Conservation (phyloP, 2,113 vertebrate species). For the Nematolebias whitei region DNA sequence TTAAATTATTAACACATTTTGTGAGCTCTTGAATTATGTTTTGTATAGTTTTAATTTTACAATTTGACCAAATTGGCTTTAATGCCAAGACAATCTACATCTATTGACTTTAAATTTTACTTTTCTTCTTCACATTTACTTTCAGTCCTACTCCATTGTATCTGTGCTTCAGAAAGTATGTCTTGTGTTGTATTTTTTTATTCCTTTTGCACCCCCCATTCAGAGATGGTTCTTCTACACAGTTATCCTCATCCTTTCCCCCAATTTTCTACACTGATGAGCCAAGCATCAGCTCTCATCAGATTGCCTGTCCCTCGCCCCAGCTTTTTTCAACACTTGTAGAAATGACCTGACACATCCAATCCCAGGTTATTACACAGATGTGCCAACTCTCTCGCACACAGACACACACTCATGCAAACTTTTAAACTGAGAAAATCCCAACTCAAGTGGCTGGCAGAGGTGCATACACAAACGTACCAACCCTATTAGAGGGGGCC, state of each 20-base stretch:
- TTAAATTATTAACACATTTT: no score
- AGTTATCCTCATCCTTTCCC: slow-evolving; percentile 6
- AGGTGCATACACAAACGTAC: slow-evolving; percentile 21
- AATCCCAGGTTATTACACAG: slow-evolving; percentile 81
- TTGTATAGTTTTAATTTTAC: no score
- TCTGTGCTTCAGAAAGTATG: no score
- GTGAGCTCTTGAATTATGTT: no score
- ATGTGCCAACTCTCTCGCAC: slow-evolving; percentile 63
- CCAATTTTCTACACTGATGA: slow-evolving; percentile 29
- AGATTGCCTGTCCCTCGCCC: slow-evolving; percentile 68
- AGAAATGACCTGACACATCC: slow-evolving; percentile 84
- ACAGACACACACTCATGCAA: slow-evolving; percentile 3
- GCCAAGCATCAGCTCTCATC: slow-evolving; percentile 54
- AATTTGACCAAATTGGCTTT: no score
- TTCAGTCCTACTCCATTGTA: rapidly evolving
- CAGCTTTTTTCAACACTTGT: slow-evolving; percentile 81
- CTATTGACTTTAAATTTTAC: no score
- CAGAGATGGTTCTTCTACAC: background rate
- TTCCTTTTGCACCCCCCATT: background rate
- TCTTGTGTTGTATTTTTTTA: background rate
- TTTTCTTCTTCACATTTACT: background rate
- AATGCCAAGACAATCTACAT: no score
- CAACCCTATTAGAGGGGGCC: slow-evolving; percentile 57
- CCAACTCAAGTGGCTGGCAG: slow-evolving; percentile 26
- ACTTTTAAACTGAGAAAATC: slow-evolving; percentile 41